phyloP scores from a whole-genome alignment of 1,140 invertebrate species.

The Tachypleus tridentatus region DNA sequence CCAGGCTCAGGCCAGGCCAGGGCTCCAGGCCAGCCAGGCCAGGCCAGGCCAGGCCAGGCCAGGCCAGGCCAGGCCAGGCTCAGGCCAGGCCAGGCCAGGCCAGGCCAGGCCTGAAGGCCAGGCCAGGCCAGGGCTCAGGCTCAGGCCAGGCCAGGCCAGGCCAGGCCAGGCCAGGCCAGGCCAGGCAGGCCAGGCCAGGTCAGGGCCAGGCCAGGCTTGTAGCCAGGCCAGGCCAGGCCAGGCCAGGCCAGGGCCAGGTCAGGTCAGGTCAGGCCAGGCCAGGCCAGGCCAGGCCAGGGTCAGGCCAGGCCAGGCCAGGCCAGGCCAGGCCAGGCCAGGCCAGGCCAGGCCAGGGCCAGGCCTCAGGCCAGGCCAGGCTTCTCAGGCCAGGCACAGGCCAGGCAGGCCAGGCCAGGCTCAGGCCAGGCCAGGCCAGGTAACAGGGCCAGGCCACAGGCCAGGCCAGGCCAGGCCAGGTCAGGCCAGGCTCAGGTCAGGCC shows the following conservation, averaged over 20 bases:
- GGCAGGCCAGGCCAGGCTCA: constrained; percentile 23
- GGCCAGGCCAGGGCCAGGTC: too few relatives aligned
- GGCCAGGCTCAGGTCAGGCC: constrained; percentile 22
- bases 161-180: constrained; percentile 22
- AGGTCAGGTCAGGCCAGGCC: too few relatives aligned
- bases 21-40: too few relatives aligned
- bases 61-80: constrained; percentile 26
- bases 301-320: too few relatives aligned
- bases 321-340: constrained; percentile 23
- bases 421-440: constrained; percentile 11
- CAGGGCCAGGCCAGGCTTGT: too few relatives aligned
- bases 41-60: constrained; percentile 24
- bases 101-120: constrained; percentile 26
- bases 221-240: too few relatives aligned
- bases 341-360: too few relatives aligned
- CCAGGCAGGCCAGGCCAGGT: too few relatives aligned
- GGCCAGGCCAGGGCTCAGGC: constrained; percentile 22
- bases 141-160: constrained; percentile 20
- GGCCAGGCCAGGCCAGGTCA: constrained; percentile 21
- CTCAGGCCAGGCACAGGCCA: constrained; percentile 23
- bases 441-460: constrained; percentile 16
- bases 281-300: too few relatives aligned
- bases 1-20: constrained; percentile 23
- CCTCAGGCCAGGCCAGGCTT: constrained; percentile 21
- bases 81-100: constrained; percentile 21